Conservation (phyloP, 2,113 vertebrate species). For the Zosterops pallidus region DNA sequence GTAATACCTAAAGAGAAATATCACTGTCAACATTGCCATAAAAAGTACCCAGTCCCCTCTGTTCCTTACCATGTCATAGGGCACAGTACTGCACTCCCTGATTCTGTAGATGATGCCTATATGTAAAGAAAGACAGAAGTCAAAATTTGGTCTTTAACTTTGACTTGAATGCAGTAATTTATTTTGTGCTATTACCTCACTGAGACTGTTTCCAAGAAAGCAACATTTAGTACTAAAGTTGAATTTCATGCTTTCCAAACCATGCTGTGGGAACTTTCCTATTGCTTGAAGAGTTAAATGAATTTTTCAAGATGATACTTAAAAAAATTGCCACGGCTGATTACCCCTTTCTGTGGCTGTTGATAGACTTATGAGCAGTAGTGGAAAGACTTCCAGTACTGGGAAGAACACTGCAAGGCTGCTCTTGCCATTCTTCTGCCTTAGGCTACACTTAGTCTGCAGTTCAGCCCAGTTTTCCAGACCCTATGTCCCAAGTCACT, state of each 20-base stretch:
- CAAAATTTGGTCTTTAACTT: neutral
- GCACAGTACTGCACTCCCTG: neutral
- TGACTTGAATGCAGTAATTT: neutral
- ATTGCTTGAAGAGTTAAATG: neutral
- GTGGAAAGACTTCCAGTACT: neutral
- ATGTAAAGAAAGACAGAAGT: neutral
- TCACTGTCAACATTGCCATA: neutral
- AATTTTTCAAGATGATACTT: neutral
- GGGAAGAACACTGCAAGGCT: neutral
- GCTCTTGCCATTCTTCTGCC: neutral
- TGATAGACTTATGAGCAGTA: neutral
- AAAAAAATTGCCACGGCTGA: neutral
- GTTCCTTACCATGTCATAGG: neutral
- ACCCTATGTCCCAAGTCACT: rapidly evolving
- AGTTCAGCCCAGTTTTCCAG: neutral
- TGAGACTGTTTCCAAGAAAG: neutral
- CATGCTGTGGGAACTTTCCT: neutral
- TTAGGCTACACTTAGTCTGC: neutral
- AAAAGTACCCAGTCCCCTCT: neutral
- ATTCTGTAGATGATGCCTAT: neutral
- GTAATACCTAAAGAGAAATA: neutral
- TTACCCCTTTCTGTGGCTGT: neutral
- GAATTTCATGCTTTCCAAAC: neutral
- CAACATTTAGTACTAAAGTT: neutral
- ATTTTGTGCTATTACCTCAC: neutral